phyloP scores from a whole-genome alignment of 35 echinoderm and acorn worm species.

The Amphiura filiformis region DNA sequence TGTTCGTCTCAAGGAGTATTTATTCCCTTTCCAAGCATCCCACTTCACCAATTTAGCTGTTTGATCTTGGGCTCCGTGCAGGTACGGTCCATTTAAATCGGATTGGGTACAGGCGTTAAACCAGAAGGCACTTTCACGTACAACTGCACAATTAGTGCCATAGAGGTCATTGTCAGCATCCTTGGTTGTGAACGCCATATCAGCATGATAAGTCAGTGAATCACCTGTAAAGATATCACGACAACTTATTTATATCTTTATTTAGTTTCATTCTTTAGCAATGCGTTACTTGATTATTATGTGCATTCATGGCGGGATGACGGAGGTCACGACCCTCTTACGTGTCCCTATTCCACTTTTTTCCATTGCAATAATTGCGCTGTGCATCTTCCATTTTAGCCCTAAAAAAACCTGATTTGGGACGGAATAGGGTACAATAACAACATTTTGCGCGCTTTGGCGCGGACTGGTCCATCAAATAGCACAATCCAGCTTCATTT shows the following conservation, averaged over 20 bases:
- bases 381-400: too few relatives aligned
- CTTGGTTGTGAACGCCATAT: slow-evolving; percentile 36
- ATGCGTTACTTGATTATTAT: too few relatives aligned
- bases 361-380: too few relatives aligned
- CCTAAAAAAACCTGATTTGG: too few relatives aligned
- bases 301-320: too few relatives aligned
- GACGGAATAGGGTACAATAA: too few relatives aligned
- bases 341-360: neutral
- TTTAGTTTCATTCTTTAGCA: neutral
- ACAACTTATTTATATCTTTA: neutral
- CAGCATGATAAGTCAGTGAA: slow-evolving; percentile 18
- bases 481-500: too few relatives aligned
- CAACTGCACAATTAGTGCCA: slow-evolving; percentile 5
- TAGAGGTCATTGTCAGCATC: slow-evolving; percentile 44
- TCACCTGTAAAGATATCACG: slow-evolving; percentile 14
- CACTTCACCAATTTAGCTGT: slow-evolving; percentile 21
- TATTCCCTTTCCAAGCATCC: slow-evolving; percentile 29
- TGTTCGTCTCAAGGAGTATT: slow-evolving; percentile 34
- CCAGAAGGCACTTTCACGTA: slow-evolving; percentile 40
- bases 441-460: too few relatives aligned
- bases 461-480: too few relatives aligned
- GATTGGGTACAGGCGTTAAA: slow-evolving; percentile 6
- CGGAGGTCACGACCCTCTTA: neutral
- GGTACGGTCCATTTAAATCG: slow-evolving; percentile 36
- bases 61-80: slow-evolving; percentile 20